Evolutionary conservation across 2,888 invertebrate genomes (phyloP).

Genomic region (Adela reaumurella): DNA sequence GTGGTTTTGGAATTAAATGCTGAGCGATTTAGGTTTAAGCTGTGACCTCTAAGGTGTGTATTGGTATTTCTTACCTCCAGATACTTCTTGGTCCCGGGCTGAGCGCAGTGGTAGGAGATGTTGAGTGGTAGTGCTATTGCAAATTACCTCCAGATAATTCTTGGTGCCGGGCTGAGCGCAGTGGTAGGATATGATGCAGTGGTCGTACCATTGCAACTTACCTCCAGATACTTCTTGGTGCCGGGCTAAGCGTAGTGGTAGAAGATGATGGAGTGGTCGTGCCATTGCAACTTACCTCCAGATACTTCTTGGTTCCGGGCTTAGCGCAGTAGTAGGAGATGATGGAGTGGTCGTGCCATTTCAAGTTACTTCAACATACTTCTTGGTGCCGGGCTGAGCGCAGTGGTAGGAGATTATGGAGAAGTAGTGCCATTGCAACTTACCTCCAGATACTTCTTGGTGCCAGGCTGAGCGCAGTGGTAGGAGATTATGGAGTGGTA

Average conservation of each 20-base stretch:
- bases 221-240: slow-evolving; percentile 91
- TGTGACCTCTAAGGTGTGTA: too few species aligned
- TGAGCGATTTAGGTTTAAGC: too few species aligned
- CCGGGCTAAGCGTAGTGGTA: slow-evolving; percentile 94
- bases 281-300: slow-evolving; percentile 88
- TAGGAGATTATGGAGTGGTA: slow-evolving; percentile 90
- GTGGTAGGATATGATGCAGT: slow-evolving; percentile 94
- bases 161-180: slow-evolving; percentile 94
- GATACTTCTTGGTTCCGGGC: slow-evolving; percentile 89
- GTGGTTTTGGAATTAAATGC: too few species aligned
- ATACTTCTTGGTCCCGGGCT: slow-evolving; percentile 92
- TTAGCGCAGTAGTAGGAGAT: slow-evolving; percentile 95
- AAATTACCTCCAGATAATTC: slow-evolving; percentile 85
- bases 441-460: slow-evolving; percentile 91
- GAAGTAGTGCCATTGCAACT: slow-evolving; percentile 13
- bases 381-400: slow-evolving; percentile 92
- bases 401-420: slow-evolving; percentile 94
- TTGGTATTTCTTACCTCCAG: slow-evolving; percentile 86
- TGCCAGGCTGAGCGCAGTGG: slow-evolving; percentile 93
- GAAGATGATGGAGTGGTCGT: slow-evolving; percentile 91
- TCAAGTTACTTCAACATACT: slow-evolving; percentile 87
- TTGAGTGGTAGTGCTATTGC: slow-evolving; percentile 88
- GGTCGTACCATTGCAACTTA: slow-evolving; percentile 82
- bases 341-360: slow-evolving; percentile 88
- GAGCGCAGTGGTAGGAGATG: slow-evolving; percentile 92